These are phyloP conservation scores for Nymphalis c-album DNA, from an alignment of 2,888 invertebrate species.

Conservation along the genomic window DNA sequence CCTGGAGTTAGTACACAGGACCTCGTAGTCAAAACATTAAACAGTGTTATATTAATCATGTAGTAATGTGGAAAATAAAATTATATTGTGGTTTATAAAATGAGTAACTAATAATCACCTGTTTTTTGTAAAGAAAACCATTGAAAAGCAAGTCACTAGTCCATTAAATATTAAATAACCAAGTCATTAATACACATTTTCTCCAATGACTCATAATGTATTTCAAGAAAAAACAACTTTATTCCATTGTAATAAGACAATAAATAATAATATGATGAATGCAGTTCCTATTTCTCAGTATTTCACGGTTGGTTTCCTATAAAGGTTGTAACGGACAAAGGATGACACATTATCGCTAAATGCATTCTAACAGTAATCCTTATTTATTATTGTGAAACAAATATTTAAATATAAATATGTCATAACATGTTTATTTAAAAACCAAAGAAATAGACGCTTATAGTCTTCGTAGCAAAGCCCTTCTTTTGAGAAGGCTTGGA, in stretches of 20 bases:
- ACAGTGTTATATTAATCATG: too few species aligned
- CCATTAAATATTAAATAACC: neutral
- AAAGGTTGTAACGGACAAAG: conserved; percentile 49
- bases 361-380: conserved; percentile 13
- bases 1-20: too few species aligned
- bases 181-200: conserved; percentile 21
- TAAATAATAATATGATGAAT: conserved; percentile 19
- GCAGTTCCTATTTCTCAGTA: conserved; percentile 39
- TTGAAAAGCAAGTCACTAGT: neutral
- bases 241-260: conserved; percentile 30
- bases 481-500: too few species aligned
- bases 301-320: conserved; percentile 46
- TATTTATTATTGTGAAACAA: conserved; percentile 6
- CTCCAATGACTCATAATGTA: conserved; percentile 30
- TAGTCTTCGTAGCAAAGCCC: too few species aligned
- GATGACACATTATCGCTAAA: conserved; percentile 46
- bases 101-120: too few species aligned
- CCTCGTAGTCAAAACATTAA: too few species aligned
- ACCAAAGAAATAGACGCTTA: too few species aligned
- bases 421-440: too few species aligned
- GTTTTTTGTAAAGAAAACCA: too few species aligned
- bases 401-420: too few species aligned
- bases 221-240: conserved; percentile 30
- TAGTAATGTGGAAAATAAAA: too few species aligned
- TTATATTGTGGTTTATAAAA: too few species aligned